Evolutionary conservation across 2,888 invertebrate species (phyloP).

Genomic region (Creontiades dilutus): DNA sequence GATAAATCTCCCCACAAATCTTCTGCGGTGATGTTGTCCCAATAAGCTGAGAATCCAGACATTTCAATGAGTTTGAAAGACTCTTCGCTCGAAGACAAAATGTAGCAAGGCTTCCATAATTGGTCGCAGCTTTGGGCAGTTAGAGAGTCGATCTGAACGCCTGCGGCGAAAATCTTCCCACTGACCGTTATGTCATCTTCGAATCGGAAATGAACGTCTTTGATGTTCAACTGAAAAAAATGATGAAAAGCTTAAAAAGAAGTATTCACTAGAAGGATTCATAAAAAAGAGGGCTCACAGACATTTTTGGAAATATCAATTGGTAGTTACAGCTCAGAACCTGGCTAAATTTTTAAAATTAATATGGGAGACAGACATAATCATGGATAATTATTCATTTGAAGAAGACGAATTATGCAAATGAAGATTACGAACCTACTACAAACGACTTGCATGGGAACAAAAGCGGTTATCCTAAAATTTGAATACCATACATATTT

Average conservation of each 20-base stretch:
- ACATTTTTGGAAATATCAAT: background rate
- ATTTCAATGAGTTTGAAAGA: constrained; percentile 95
- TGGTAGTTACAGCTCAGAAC: background rate
- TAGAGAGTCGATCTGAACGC: constrained; percentile 91
- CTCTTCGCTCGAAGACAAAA: constrained; percentile 81
- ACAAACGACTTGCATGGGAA: no score
- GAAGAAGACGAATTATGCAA: no score
- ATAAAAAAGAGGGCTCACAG: background rate
- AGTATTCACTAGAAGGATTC: background rate
- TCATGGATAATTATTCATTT: background rate
- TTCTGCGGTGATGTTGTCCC: constrained; percentile 85
- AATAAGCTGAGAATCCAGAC: constrained; percentile 92
- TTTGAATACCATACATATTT: no score
- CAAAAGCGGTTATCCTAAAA: no score
- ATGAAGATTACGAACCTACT: no score
- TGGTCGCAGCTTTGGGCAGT: constrained; percentile 96
- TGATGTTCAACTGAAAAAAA: constrained; percentile 87
- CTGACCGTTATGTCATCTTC: constrained; percentile 90
- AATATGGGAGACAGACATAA: no score
- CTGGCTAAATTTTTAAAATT: background rate
- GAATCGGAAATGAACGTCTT: constrained; percentile 96
- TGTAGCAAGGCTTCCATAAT: constrained; percentile 88
- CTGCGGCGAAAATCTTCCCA: constrained; percentile 87
- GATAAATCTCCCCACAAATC: constrained; percentile 85
- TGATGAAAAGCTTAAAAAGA: constrained; percentile 75